Base-by-base conservation (phyloP, 2,888 invertebrate species). In the Empis livida region DNA sequence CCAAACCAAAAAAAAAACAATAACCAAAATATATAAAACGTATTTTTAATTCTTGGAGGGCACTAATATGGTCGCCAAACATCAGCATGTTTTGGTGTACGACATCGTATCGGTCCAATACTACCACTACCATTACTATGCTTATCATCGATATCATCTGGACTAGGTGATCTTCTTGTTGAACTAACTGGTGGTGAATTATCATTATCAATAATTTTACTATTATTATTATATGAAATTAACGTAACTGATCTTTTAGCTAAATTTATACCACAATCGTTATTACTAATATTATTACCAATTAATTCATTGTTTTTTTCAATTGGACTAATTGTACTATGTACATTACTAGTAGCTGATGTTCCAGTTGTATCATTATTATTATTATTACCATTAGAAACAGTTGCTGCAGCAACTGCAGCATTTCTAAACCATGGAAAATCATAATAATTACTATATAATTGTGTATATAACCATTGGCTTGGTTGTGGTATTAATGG, bases 51-150 rank as follows among this genome's bases (percentile, higher is more conserved):
- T 27, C 5, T 13, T 15, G 5, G 16, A 32, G 59, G 59, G 56
- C 63, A 65, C 65, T 67, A 85, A 67, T 85, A 85, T 14, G 85
- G 85, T 60, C 85, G 76, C 85, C 85, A 85, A 49, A 85, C 84
- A 60, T 84, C 84, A n/a, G 79, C 74, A 47, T 80, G 59, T 61
- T 65, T 73, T 61, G 62, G 71, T 56, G 61, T 65, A 56, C 65
- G 61, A 43, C 67, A 65, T 45, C 68, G 68, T 47, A 70, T 71
- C 47, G 70, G 67, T 45, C 68, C 71, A 46, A 61, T 56, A 47
- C 47, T 46, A 43, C 47, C 49, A 35, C 45, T 47, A 46, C 16
- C 48, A 42, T 45, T 44, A 27, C 54, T 52, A 35, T 51, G 35
- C 13, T 53, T 51, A 64, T 56, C 51, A 43, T 66, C 67, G 23